phyloP scores from a whole-genome alignment of 1,140 invertebrate genomes.

The Drosophila lini region DNA sequence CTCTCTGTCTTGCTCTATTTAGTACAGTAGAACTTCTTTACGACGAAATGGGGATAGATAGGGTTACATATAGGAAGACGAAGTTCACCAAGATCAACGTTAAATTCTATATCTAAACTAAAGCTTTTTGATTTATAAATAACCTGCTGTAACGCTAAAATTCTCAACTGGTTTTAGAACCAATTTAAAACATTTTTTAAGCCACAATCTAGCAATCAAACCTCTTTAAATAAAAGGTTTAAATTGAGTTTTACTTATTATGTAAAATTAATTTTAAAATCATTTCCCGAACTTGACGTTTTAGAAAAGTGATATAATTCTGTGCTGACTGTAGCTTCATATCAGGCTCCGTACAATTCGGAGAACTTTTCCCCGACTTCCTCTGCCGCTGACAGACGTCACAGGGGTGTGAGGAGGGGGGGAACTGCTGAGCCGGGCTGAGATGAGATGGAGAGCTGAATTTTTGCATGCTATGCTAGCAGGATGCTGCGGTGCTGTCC shows the following conservation, averaged over 20 bases:
- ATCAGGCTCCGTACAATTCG: constrained; percentile 35
- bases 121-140: background rate
- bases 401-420: background rate
- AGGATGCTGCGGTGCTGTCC: constrained; percentile 42
- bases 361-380: constrained; percentile 47
- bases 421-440: background rate
- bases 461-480: constrained; percentile 47
- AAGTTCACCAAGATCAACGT: background rate
- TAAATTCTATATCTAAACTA: accelerated
- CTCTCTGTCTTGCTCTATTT: background rate
- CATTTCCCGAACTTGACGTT: background rate
- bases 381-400: constrained; percentile 68
- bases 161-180: background rate
- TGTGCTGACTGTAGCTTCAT: constrained; percentile 31
- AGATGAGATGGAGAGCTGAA: constrained; percentile 22
- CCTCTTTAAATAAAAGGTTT: too few relatives aligned
- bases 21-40: constrained; percentile 15
- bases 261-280: background rate
- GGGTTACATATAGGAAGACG: background rate
- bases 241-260: background rate
- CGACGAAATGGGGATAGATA: too few relatives aligned
- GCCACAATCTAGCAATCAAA: too few relatives aligned
- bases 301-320: too few relatives aligned
- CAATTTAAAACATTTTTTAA: background rate
- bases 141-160: too few relatives aligned